Evolutionary conservation across 2,888 invertebrate genomes (phyloP).

Genomic region (Cepaea hortensis): DNA sequence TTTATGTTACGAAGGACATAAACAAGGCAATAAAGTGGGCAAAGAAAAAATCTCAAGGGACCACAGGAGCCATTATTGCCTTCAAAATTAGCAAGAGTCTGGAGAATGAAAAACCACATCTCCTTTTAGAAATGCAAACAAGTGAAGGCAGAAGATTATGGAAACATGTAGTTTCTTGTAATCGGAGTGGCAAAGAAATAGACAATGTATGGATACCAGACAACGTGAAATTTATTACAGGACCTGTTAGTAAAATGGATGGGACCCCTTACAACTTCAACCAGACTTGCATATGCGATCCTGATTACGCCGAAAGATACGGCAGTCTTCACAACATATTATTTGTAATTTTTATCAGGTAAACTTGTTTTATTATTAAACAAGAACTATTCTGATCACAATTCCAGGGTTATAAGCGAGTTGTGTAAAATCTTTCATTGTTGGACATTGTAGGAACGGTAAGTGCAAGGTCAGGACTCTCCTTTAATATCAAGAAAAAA

Average conservation of each 20-base stretch:
- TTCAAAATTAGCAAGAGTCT: not conserved
- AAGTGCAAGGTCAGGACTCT: too few relatives aligned
- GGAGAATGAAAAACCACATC: not conserved
- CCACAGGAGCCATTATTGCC: not conserved
- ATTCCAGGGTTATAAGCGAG: too few relatives aligned
- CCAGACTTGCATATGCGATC: too few relatives aligned
- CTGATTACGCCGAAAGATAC: too few relatives aligned
- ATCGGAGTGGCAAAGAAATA: not conserved
- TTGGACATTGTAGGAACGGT: too few relatives aligned
- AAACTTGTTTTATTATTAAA: too few relatives aligned
- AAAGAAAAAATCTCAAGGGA: not conserved
- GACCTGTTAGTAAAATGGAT: not conserved
- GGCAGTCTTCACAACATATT: too few relatives aligned
- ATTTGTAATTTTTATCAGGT: too few relatives aligned
- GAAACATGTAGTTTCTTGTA: not conserved
- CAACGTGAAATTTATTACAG: not conserved
- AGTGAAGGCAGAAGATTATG: not conserved
- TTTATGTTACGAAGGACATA: not conserved
- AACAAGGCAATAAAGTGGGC: not conserved
- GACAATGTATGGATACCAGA: not conserved
- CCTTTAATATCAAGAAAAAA: too few relatives aligned
- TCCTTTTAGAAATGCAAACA: not conserved
- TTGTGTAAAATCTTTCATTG: too few relatives aligned
- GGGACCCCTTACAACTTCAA: not conserved
- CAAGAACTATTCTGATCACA: too few relatives aligned